phyloP scores from a whole-genome alignment of 2,797 vertebrate species.

The Falco cherrug region DNA sequence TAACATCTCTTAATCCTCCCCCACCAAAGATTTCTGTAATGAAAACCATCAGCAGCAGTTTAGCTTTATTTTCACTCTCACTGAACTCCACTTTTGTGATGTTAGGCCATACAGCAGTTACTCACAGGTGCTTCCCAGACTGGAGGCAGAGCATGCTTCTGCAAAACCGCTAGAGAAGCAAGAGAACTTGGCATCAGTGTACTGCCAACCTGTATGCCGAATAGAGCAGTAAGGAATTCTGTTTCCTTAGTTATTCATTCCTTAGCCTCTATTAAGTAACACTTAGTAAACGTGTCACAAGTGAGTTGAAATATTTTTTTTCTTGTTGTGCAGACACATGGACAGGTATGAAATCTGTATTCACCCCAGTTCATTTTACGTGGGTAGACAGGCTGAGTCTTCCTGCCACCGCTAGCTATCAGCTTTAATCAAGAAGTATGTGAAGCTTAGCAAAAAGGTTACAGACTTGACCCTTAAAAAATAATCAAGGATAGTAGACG shows the following conservation, averaged over 20 bases:
- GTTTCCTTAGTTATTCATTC: background rate
- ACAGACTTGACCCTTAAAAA: background rate
- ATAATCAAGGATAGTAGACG: background rate
- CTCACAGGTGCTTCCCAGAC: background rate
- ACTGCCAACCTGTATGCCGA: background rate
- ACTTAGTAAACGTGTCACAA: background rate
- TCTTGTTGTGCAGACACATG: background rate
- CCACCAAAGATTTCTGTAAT: background rate
- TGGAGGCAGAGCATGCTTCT: background rate
- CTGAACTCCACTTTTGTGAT: background rate
- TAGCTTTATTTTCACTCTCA: background rate
- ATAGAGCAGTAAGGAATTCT: background rate
- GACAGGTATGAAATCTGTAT: background rate
- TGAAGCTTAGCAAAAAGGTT: background rate
- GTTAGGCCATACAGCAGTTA: background rate
- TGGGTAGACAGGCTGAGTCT: background rate
- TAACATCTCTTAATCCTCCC: background rate
- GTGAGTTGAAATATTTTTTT: background rate
- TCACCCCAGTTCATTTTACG: background rate
- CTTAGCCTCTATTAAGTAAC: background rate
- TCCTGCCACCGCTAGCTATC: background rate
- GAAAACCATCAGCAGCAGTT: background rate
- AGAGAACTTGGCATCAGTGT: background rate
- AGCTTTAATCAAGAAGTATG: background rate
- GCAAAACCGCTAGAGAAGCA: background rate